Evolutionary conservation across 2,888 invertebrate genomes (phyloP), one percentile per base, ranked within the genome.

Genomic region (Harpalus rufipes): DNA sequence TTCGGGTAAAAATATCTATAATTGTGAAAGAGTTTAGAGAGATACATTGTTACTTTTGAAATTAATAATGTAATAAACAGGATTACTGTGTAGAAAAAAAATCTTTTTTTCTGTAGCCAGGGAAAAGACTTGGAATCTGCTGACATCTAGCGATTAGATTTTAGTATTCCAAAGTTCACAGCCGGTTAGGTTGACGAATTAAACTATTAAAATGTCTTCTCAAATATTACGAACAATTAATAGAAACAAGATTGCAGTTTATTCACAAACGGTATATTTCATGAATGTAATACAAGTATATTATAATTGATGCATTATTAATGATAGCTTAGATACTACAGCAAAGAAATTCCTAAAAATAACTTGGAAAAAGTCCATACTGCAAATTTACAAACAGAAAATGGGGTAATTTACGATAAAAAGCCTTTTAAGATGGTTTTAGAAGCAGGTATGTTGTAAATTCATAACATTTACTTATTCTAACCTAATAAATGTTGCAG

Each of bases 391-490:
- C 97, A 97, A 90, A 87, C 90, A 12, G 93, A 92, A 4, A 96
- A 95, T 91, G 98, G 98, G 7, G 90, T 92, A 56, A 93, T 97
- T 59, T 97, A 96, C 90, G 98, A 98, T 88, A 97, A 95, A 89
- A 97, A 96, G 89, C 98, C 99, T 0, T 97, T 98, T 87, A 96
- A 95, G 90, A 90, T 97, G 44, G 91, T 90, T 0, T 92, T 97
- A 63, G 93, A 95, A 89, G 94, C 93, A 86, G 95, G 95, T 90
- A 91, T 63, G 14, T 16, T 16, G 7, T 14, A 59, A 14, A 59
- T 14, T 14, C 14, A 59, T 10, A 7, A 14, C 10, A 7, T 59
- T 16, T 59, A 14, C 6, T 10, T 59, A n/a, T 59, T 14, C 82
- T 74, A 83, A 25, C 63, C 3, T 32, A 21, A 21, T 32, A 32